Conservation (phyloP, 2,797 vertebrate genomes). For the Malacoctenus gilli region DNA sequence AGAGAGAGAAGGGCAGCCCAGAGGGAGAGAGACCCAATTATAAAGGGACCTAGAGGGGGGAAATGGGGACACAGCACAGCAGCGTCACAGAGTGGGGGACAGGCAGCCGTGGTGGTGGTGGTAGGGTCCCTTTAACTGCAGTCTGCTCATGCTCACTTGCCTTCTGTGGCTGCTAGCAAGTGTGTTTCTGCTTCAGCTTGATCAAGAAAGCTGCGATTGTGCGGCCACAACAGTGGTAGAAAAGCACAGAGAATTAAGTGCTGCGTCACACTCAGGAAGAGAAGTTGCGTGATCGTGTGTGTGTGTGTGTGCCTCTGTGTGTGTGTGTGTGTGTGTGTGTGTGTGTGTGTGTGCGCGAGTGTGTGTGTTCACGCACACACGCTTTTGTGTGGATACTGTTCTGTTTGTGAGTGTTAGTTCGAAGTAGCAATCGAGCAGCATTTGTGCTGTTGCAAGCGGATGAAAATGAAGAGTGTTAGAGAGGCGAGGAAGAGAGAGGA, state of each 20-base stretch:
- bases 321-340: not conserved
- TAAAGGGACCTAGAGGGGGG: conserved; percentile 48
- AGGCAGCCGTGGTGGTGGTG: conserved; percentile 41
- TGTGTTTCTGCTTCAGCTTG: conserved; percentile 81
- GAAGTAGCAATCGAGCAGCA: conserved; percentile 86
- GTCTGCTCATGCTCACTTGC: conserved; percentile 59
- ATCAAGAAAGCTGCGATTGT: conserved; percentile 85
- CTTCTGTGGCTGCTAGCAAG: conserved; percentile 62
- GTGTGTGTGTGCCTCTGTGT: not conserved
- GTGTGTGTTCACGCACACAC: conserved; percentile 12
- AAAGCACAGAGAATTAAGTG: conserved; percentile 93
- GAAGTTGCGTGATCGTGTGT: conserved; percentile 55
- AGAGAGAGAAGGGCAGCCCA: conserved; percentile 41
- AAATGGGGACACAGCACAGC: too few species aligned
- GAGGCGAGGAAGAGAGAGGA: conserved; percentile 66
- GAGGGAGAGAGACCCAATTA: conserved; percentile 71
- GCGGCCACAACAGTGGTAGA: conserved; percentile 85
- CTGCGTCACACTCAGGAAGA: conserved; percentile 97
- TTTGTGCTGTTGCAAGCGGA: conserved; percentile 86
- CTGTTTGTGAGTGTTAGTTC: conserved; percentile 62
- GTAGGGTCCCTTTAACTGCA: conserved; percentile 73
- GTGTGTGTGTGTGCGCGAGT: conserved; percentile 36
- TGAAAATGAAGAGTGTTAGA: conserved; percentile 71
- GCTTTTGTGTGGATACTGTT: conserved; percentile 59
- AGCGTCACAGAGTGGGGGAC: conserved; percentile 7